Base-by-base conservation (phyloP, 2,888 invertebrate genomes). In the Drosophila stalkeri region DNA sequence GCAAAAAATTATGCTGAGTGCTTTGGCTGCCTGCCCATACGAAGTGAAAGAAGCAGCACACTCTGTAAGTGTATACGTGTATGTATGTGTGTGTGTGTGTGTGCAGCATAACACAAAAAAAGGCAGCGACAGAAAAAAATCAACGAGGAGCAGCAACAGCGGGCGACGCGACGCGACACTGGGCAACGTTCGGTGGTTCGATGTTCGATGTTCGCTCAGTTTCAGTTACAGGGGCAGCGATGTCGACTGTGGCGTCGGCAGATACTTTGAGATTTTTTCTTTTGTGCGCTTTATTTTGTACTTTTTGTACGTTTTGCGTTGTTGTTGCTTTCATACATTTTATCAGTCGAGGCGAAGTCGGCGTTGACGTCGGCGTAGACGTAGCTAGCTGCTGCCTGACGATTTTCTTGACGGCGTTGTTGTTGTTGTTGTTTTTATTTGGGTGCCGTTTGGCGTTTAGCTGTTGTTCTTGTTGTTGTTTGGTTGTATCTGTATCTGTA, bases 1-100 rank as follows among this genome's bases (percentile, higher is more conserved):
- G 86, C 90, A 85, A 89, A 90, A 86, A 84, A 90, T 89, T 90
- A 90, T 85, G 85, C 87, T 85, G 85, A 90, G 86, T 90, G 91
- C 90, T 86, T 77, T 90, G 90, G 90, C 85, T 86, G 90, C 86
- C 86, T 84, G 84, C 89, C 84, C 90, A 86, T 88, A 77, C 90
- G 86, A 86, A 86, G 90, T 90, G 90, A 90, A 90, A 90, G 89
- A 90, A 78, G 71, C 75, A 86, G 77, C 78, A 43, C 57, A 31
- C 57, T 41, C 31, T 55, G 33, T 8, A n/a, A 35, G 55, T 59
- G 20, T 64, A 43, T 57, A 20, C 51, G 61, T 77, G 47, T 49
- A 31, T 60, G 51, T 57, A 31, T 72, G 63, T 71, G 67, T 64
- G 55, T 77, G 77, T 67, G 67, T 18, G 43, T 66, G 61, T 77